These are phyloP conservation scores for Stercorarius parasiticus DNA, from an alignment of 2,113 vertebrate genomes.

Conservation along the genomic window DNA sequence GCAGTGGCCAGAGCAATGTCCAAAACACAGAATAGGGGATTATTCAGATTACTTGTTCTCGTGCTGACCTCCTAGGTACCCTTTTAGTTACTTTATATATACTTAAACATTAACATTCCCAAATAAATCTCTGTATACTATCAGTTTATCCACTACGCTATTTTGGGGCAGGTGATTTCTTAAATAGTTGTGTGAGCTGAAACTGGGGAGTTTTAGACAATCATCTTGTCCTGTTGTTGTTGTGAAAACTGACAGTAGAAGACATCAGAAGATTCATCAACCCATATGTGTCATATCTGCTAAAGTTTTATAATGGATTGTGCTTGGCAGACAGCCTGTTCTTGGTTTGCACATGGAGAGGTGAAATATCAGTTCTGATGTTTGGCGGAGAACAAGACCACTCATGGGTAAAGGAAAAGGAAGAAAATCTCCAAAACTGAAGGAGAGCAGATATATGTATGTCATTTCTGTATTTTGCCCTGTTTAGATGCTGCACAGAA, in stretches of 20 bases:
- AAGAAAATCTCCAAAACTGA: neutral
- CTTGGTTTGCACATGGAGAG: constrained; percentile 20
- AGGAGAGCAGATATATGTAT: constrained; percentile 1
- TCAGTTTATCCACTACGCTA: neutral
- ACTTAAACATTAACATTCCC: neutral
- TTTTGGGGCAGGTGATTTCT: neutral
- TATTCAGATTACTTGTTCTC: neutral
- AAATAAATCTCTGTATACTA: neutral
- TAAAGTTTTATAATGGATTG: neutral
- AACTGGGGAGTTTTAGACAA: neutral
- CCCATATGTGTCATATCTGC: constrained; percentile 22
- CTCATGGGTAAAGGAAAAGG: neutral
- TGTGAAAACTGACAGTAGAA: constrained; percentile 14
- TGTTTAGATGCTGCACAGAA: neutral
- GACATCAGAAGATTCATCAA: constrained; percentile 22
- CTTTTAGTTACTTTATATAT: neutral
- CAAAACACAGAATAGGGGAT: neutral
- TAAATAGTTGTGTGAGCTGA: neutral
- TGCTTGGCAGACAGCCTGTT: constrained; percentile 2
- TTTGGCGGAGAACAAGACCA: neutral
- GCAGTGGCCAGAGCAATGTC: neutral
- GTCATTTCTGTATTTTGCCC: neutral
- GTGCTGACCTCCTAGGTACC: neutral
- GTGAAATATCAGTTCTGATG: constrained; percentile 22
- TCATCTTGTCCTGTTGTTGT: neutral